Evolutionary conservation across 2,888 invertebrate genomes (phyloP), one percentile per base, ranked within the genome.

Genomic region (Xestia sexstrigata): DNA sequence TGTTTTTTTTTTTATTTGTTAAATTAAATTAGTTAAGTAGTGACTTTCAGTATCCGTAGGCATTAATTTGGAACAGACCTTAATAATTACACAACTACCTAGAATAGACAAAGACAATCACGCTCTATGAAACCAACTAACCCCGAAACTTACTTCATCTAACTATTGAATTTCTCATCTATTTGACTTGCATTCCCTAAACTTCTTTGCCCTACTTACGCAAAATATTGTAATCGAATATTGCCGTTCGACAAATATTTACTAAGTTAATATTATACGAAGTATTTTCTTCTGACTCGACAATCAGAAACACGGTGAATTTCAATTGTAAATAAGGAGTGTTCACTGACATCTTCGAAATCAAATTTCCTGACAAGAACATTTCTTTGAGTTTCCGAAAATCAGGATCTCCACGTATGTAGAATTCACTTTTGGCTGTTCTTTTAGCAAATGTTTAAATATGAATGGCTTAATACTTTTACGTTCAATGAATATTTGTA

Each of bases 251-350:
- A 20, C 49, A 70, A 39, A 74, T 20, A 55, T 82, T 82, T 39
- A 39, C 35, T 58, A 82, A 84, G n/a, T 71, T 60, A 30, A 60
- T 39, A 65, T 42, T 30, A 1, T 5, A 60, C 23, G 8, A 66
- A 72, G 35, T 65, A 74, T 66, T 69, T 82, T 47, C 70, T 67
- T 74, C 39, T 15, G 63, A 6, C 20, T 30, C 47, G 35, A 69
- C 66, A 84, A 74, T 76, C 63, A 45, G 20, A 70, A 79, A 79
- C 71, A 74, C 49, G 58, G n/a, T n/a, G 55, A 70, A 76, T 80
- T 74, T 69, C 49, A 79, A 84, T 79, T 84, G 73, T 69, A 84
- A 83, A 83, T 83, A 58, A 62, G 65, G n/a, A 45, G 58, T 74
- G 74, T 74, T 77, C 70, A 70, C 47, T 70, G 63, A 67, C 71